Conservation (phyloP, 2,888 invertebrate genomes). For the Troglohyphantes excavatus region DNA sequence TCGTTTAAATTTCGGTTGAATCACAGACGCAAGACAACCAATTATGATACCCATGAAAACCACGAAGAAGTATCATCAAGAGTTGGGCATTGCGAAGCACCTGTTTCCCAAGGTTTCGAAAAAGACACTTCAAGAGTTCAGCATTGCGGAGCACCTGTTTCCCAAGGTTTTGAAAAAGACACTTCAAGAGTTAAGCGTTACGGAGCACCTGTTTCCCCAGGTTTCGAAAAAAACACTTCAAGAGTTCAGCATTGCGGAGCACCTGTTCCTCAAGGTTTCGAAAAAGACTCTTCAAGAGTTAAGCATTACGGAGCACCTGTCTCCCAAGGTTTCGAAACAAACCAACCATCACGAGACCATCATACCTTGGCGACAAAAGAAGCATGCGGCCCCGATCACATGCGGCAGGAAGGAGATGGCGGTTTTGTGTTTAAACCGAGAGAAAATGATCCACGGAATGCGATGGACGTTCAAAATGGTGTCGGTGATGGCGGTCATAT, state of each 20-base stretch:
- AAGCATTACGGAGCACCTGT: not conserved
- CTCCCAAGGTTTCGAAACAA: too few species aligned
- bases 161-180: not conserved
- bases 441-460: not conserved
- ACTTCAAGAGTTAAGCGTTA: too few species aligned
- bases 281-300: not conserved
- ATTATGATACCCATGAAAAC: not conserved
- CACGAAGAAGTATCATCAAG: not conserved
- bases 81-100: too few species aligned
- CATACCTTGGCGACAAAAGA: not conserved
- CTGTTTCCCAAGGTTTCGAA: not conserved
- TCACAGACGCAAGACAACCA: not conserved
- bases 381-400: not conserved
- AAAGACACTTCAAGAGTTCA: too few species aligned
- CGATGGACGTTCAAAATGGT: not conserved
- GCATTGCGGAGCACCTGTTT: not conserved
- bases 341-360: too few species aligned
- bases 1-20: constrained; percentile 44
- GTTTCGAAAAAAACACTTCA: not conserved
- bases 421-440: too few species aligned
- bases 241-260: too few species aligned
- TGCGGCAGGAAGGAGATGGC: not conserved
- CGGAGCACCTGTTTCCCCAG: not conserved
- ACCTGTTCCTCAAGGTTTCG: not conserved
- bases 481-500: not conserved